A percentile compares a stretch with the other conserved stretches of the same genome.
These are phyloP conservation scores for Chymomyza costata DNA, from an alignment of 1,140 invertebrate genomes.

Conservation along the genomic window DNA sequence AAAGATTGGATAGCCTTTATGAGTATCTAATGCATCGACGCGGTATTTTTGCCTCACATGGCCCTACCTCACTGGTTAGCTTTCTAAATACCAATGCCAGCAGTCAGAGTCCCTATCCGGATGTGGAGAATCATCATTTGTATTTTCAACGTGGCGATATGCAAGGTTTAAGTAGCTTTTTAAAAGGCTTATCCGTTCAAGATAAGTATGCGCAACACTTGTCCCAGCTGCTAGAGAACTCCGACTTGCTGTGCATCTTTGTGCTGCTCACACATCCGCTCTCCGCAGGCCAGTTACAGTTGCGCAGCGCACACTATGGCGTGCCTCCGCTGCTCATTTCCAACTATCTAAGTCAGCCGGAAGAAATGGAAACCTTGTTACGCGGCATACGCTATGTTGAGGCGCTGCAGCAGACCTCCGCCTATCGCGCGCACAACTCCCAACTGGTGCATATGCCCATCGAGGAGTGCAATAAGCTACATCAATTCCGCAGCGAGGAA, in stretches of 20 bases:
- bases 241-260: constrained; percentile 76
- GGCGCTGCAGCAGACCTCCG: constrained; percentile 77
- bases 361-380: constrained; percentile 81
- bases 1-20: constrained; percentile 41
- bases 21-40: constrained; percentile 56
- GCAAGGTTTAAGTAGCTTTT: constrained; percentile 15
- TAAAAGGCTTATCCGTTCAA: constrained; percentile 36
- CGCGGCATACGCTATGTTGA: constrained; percentile 81
- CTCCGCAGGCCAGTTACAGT: constrained; percentile 81
- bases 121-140: constrained; percentile 61
- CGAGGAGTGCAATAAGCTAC: constrained; percentile 77
- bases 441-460: constrained; percentile 78
- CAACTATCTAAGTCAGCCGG: constrained; percentile 81
- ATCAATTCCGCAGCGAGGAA: constrained; percentile 78
- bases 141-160: constrained; percentile 35
- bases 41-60: constrained; percentile 77
- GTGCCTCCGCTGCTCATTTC: constrained; percentile 83
- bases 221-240: constrained; percentile 3
- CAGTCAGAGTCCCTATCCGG: constrained; percentile 49
- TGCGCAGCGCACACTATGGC: constrained; percentile 81
- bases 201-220: constrained; percentile 26
- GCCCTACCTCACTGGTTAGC: constrained; percentile 41
- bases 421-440: constrained; percentile 78
- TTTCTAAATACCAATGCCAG: constrained; percentile 49
- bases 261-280: constrained; percentile 84